Conservation (phyloP, 2,888 invertebrate species). For the Philonicus albiceps region DNA sequence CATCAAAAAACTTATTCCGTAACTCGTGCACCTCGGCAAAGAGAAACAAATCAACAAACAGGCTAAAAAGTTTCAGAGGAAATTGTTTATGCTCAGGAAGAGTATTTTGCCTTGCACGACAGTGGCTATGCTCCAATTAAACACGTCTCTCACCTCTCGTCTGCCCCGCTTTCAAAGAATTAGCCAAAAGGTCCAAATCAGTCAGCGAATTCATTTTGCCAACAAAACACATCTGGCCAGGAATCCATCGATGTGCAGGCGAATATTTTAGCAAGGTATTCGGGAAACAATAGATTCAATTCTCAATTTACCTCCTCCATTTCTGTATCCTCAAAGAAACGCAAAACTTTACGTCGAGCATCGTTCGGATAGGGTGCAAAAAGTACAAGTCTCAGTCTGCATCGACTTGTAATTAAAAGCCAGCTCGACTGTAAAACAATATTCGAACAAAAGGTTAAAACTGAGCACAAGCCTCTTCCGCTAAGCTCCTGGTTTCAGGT, state of each 20-base stretch:
- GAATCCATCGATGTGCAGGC: not conserved
- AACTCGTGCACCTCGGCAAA: not conserved
- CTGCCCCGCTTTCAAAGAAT: not conserved
- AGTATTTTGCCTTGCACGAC: not conserved
- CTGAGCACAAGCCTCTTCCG: not conserved
- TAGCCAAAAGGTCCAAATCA: not conserved
- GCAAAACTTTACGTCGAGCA: not conserved
- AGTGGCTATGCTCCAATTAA: not conserved
- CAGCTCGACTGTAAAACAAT: conserved; percentile 39
- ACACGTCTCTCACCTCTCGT: not conserved
- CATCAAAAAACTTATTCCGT: not conserved
- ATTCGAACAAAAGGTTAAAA: conserved; percentile 8
- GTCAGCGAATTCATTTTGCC: not conserved
- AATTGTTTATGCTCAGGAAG: not conserved
- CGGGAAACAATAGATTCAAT: conserved; percentile 19
- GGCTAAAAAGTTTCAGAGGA: not conserved
- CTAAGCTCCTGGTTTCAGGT: conserved; percentile 1
- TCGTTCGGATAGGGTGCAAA: not conserved
- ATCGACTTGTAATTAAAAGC: conserved; percentile 35
- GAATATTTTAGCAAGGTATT: not conserved
- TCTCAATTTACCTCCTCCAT: conserved; percentile 11
- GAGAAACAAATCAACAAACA: not conserved
- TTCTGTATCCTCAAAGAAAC: conserved; percentile 21
- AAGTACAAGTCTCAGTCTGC: not conserved
- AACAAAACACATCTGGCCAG: conserved; percentile 4